Conservation (phyloP, 2,888 invertebrate species). For the Platerodrilus igneus region DNA sequence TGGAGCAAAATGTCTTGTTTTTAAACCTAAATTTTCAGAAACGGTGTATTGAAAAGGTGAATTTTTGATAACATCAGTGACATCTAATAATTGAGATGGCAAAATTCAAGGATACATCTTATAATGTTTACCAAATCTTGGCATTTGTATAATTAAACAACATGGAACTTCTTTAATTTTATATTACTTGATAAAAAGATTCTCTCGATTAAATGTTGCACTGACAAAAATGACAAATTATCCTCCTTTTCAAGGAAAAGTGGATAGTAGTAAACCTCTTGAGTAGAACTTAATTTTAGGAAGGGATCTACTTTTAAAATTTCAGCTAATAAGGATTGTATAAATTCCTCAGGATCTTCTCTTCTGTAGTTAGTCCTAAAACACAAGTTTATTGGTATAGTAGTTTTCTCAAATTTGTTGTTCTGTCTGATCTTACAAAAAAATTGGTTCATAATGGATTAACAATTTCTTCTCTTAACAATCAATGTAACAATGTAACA, state of each 20-base stretch:
- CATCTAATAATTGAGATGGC: slow-evolving; percentile 88
- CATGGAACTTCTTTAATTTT: slow-evolving; percentile 88
- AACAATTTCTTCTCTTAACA: slow-evolving; percentile 91
- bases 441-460: slow-evolving; percentile 87
- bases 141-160: slow-evolving; percentile 95
- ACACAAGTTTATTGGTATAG: slow-evolving; percentile 86
- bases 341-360: slow-evolving; percentile 94
- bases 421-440: slow-evolving; percentile 92
- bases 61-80: slow-evolving; percentile 93
- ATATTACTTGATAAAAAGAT: slow-evolving; percentile 91
- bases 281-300: slow-evolving; percentile 79
- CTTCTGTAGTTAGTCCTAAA: slow-evolving; percentile 60
- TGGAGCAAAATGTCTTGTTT: slow-evolving; percentile 76
- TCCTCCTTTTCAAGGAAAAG: slow-evolving; percentile 93
- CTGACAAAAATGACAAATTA: slow-evolving; percentile 76
- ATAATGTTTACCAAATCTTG: slow-evolving; percentile 92
- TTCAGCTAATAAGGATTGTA: slow-evolving; percentile 87
- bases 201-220: slow-evolving; percentile 92
- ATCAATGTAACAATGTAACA: slow-evolving; percentile 67
- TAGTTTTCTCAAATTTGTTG: slow-evolving; percentile 86
- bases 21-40: slow-evolving; percentile 83
- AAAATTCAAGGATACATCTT: slow-evolving; percentile 94
- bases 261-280: slow-evolving; percentile 92
- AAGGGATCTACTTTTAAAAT: slow-evolving; percentile 87
- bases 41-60: slow-evolving; percentile 89